Base-by-base conservation (phyloP, 2,888 invertebrate species). In the Druceiella hillmani region DNA sequence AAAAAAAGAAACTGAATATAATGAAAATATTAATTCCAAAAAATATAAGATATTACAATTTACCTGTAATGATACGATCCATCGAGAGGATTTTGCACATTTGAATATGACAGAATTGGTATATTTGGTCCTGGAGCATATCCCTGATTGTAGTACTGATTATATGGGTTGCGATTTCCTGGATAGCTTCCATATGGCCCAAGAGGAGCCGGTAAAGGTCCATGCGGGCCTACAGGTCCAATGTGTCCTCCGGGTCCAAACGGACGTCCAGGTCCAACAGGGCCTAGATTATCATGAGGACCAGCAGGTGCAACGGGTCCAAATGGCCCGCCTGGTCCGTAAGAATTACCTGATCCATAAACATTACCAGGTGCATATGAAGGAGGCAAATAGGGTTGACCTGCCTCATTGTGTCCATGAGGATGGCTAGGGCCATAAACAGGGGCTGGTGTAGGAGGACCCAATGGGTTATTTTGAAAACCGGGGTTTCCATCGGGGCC, bases 61-160 rank as follows among this genome's bases (percentile, higher is more conserved):
- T 46, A 70, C 71, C 68, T 69, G 49, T 65, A 77, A 49, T 74
- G 65, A 58, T 79, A 80, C 12, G 75, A 74, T 43, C 79, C 80
- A 55, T 78, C 79, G n/a, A 68, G 64, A n/a, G n/a, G n/a, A 44
- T 67, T 72, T 32, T 76, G 64, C 40, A 75, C 73, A 46, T 67
- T 75, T 0, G 66, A 64, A 50, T 75, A 75, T 3, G 69, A 62
- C 20, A 76, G 41, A 25, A 76, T 76, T 2, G 77, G 77, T 17
- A 74, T 63, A 14, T 61, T 57, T 1, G 65, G 57, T 12, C 57
- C 59, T 4, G 50, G 48, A 20, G 49, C 46, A n/a, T n/a, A n/a
- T n/a, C n/a, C n/a, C 3, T 52, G 50, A 32, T 56, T 59, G 40
- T 62, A 61, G 45, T 62, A 64, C 4, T 57, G 61, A 43, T 59